phyloP scores from a whole-genome alignment of 1,140 invertebrate species.

The Gonatopus flavifemur region DNA sequence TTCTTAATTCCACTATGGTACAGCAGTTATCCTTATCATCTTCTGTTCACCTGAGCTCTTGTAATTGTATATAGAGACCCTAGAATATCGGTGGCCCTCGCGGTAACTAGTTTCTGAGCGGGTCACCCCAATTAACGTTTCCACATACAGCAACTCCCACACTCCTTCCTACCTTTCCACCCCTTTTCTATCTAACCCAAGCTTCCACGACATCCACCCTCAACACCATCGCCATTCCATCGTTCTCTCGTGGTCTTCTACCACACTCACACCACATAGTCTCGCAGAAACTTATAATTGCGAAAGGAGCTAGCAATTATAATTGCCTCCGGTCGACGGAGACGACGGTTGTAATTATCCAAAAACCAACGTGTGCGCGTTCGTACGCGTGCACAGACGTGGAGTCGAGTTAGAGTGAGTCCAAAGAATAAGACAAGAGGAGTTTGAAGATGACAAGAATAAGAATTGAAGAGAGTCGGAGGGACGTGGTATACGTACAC shows the following conservation, averaged over 20 bases:
- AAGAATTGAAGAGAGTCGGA: too few relatives aligned
- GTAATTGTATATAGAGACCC: too few relatives aligned
- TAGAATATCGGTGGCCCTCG: constrained; percentile 50
- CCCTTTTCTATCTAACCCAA: too few relatives aligned
- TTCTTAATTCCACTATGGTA: too few relatives aligned
- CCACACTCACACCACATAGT: constrained; percentile 24
- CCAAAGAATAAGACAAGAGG: too few relatives aligned
- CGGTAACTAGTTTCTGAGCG: constrained; percentile 59
- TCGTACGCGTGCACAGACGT: constrained; percentile 13
- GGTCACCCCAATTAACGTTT: constrained; percentile 61
- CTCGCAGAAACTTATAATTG: constrained; percentile 60
- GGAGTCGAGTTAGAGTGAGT: constrained; percentile 15
- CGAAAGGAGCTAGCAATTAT: constrained; percentile 60
- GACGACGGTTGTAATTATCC: constrained; percentile 54
- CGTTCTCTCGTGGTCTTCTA: constrained; percentile 4
- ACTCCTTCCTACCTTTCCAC: not conserved
- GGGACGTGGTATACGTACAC: too few relatives aligned
- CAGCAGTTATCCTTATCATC: too few relatives aligned
- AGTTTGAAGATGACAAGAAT: too few relatives aligned
- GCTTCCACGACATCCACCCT: not conserved
- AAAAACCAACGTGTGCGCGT: constrained; percentile 41
- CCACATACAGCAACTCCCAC: constrained; percentile 45
- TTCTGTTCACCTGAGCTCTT: too few relatives aligned
- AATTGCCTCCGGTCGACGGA: constrained; percentile 50
- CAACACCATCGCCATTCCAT: too few relatives aligned